These are phyloP conservation scores for Anser cygnoides DNA, from an alignment of 2,113 vertebrate species.

Conservation along the genomic window DNA sequence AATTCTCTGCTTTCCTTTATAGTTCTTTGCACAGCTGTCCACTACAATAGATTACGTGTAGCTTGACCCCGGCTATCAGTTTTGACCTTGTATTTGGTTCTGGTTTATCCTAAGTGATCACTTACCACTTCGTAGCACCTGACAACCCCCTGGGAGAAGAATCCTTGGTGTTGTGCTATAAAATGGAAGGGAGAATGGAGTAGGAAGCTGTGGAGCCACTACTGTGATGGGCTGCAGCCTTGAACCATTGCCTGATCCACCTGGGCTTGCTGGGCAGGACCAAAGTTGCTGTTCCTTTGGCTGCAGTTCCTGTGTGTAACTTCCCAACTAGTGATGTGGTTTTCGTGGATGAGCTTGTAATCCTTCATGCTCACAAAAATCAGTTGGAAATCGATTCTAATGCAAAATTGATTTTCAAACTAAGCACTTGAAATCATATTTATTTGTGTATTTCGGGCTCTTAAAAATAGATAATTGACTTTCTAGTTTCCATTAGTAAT, in stretches of 20 bases:
- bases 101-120: not conserved
- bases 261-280: rapidly evolving
- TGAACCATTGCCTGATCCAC: not conserved
- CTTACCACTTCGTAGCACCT: not conserved
- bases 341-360: not conserved
- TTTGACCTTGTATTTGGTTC: not conserved
- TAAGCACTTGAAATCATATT: not conserved
- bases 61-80: not conserved
- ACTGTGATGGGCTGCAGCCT: not conserved
- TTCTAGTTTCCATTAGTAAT: not conserved
- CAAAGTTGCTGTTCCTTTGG: not conserved
- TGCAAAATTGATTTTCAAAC: not conserved
- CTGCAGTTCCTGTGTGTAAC: not conserved
- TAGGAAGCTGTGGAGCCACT: not conserved
- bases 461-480: not conserved
- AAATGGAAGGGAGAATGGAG: not conserved
- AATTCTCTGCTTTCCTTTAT: not conserved
- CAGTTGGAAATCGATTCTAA: not conserved
- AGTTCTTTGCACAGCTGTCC: not conserved
- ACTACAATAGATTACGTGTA: not conserved
- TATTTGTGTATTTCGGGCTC: not conserved
- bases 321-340: not conserved
- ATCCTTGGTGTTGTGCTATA: not conserved
- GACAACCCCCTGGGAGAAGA: not conserved
- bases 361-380: not conserved